Evolutionary conservation across 2,888 invertebrate species (phyloP).

Genomic region (Eristalis intricaria): DNA sequence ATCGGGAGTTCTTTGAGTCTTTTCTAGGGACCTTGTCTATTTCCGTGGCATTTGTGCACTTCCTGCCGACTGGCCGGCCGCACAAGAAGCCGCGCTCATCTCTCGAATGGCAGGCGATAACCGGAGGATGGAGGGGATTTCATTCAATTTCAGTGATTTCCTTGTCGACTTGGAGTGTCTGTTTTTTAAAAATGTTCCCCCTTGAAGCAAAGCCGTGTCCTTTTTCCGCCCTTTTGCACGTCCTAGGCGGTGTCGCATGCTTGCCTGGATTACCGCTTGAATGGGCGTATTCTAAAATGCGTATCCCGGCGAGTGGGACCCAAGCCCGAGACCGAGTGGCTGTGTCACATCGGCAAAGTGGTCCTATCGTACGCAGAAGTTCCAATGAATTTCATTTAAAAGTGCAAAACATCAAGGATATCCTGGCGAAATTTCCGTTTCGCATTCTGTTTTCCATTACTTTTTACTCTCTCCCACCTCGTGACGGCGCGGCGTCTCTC

Average conservation of each 20-base stretch:
- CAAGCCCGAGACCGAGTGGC: neutral
- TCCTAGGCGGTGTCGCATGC: constrained; percentile 15
- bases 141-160: constrained; percentile 31
- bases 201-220: constrained; percentile 25
- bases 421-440: constrained; percentile 46
- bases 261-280: neutral
- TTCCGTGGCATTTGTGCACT: constrained; percentile 20
- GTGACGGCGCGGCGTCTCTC: neutral
- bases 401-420: constrained; percentile 49
- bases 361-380: constrained; percentile 21
- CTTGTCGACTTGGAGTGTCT: neutral
- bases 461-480: neutral
- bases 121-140: neutral
- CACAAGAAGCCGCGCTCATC: neutral
- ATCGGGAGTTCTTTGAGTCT: neutral
- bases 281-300: constrained; percentile 4
- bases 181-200: constrained; percentile 14
- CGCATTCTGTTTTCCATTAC: constrained; percentile 11
- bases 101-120: neutral
- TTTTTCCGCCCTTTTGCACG: constrained; percentile 26
- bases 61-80: neutral
- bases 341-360: constrained; percentile 12
- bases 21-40: constrained; percentile 18
- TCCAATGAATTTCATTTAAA: constrained; percentile 37
- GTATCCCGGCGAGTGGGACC: neutral